phyloP scores from a whole-genome alignment of 2,888 invertebrate genomes.

The Oasisia sp. region DNA sequence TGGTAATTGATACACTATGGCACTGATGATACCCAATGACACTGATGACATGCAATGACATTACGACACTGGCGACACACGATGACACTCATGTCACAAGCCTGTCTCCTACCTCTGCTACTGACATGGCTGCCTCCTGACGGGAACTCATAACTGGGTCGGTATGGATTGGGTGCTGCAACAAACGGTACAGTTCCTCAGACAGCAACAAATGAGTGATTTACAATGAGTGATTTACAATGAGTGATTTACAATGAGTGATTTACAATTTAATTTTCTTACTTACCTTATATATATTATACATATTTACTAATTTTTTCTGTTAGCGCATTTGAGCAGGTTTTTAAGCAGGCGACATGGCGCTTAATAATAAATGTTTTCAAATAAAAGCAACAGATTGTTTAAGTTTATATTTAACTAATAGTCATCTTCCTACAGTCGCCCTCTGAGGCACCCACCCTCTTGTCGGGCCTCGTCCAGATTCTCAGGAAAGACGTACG shows the following conservation, averaged over 20 bases:
- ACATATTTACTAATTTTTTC: no score
- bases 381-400: no score
- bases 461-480: not conserved
- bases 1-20: not conserved
- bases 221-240: no score
- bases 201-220: not conserved
- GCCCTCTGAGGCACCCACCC: not conserved
- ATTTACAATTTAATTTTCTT: no score
- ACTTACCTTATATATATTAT: no score
- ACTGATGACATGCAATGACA: no score
- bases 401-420: no score
- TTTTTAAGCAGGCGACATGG: no score
- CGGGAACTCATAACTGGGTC: conserved; percentile 35
- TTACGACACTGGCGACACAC: not conserved
- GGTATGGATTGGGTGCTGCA: conserved; percentile 36
- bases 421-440: no score
- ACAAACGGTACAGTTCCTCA: not conserved
- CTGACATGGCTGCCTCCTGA: conserved; percentile 17
- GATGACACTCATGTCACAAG: not conserved
- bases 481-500: conserved; percentile 23
- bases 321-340: no score
- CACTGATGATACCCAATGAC: not conserved
- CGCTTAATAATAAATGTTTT: no score
- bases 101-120: not conserved
- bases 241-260: no score